Base-by-base conservation (phyloP, 2,888 invertebrate species). In the Chymomyza amoena region DNA sequence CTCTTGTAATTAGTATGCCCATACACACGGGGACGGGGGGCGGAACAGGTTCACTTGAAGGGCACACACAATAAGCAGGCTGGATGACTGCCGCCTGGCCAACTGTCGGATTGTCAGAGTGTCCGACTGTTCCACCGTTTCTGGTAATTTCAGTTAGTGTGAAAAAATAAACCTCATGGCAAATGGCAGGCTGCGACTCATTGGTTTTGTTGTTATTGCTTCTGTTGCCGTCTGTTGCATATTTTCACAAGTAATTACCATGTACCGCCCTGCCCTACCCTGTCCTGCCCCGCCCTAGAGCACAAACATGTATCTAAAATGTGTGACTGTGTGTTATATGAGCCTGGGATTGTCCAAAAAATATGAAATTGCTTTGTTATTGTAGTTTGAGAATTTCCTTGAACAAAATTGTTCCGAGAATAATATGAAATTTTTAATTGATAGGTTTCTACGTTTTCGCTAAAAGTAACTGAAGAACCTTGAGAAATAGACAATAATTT, bases 191-290 rank as follows among this genome's bases (percentile, higher is more conserved):
- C 69, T 15, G 20, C 54, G 15, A 54, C 54, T 54, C 54, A 54
- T 18, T 63, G 56, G 56, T 56, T 61, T 28, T 68, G 68, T 15
- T 45, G 54, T 54, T 54, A 54, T 54, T 18, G 54, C 54, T 10
- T 6, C 13, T 45, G 39, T 13, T 13, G 72, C 80, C 80, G 86
- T 84, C 77, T 86, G 86, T 80, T 84, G 84, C 84, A 81, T 84
- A 84, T 84, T 84, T 84, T 86, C 86, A 86, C 84, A 86, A 84
- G 84, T 84, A 84, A 84, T 84, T 86, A 84, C 84, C 86, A 86
- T 84, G 84, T 84, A 80, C 70, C 56, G 61, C 56, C 36, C 66
- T 76, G 81, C 79, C 68, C 69, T 73, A 64, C 72, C 68, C 66
- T 76, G 81, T 78, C 68, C 69, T 73, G 69, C 72, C 68, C 68